phyloP scores from a whole-genome alignment of 2,797 vertebrate genomes.

The Staurois parvus region DNA sequence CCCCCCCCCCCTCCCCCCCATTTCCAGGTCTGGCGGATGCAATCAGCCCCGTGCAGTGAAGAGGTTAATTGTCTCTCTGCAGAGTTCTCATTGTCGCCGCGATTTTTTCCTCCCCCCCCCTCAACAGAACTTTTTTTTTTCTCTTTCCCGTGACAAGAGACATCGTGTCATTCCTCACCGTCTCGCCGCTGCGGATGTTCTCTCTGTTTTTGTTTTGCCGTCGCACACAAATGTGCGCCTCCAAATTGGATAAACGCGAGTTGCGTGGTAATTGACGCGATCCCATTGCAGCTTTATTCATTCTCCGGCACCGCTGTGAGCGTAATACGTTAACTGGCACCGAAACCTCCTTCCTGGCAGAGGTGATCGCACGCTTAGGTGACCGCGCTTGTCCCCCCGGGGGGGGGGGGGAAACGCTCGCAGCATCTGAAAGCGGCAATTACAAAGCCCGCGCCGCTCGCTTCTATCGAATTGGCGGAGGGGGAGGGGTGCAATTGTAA shows the following conservation, averaged over 20 bases:
- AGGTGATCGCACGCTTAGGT: neutral
- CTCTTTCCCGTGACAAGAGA: too few relatives aligned
- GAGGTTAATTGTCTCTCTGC: too few relatives aligned
- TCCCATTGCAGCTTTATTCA: neutral
- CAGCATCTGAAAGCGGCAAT: neutral
- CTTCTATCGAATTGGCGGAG: neutral
- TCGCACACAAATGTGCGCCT: neutral
- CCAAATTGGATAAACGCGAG: conserved; percentile 9
- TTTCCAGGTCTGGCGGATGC: too few relatives aligned
- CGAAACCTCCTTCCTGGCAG: neutral
- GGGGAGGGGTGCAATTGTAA: neutral
- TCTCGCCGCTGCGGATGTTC: neutral
- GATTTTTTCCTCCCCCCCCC: too few relatives aligned
- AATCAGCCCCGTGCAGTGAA: too few relatives aligned
- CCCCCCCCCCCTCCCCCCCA: too few relatives aligned
- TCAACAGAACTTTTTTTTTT: too few relatives aligned
- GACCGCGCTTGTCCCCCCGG: neutral
- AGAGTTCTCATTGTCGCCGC: too few relatives aligned
- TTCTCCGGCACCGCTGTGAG: neutral
- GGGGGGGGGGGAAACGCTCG: neutral
- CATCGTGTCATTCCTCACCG: neutral
- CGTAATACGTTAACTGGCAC: conserved; percentile 8
- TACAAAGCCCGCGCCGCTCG: neutral
- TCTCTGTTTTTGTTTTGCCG: neutral
- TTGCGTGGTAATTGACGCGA: neutral